These are phyloP conservation scores for Odontomyia ornata DNA, from an alignment of 2,888 invertebrate species.

Conservation along the genomic window DNA sequence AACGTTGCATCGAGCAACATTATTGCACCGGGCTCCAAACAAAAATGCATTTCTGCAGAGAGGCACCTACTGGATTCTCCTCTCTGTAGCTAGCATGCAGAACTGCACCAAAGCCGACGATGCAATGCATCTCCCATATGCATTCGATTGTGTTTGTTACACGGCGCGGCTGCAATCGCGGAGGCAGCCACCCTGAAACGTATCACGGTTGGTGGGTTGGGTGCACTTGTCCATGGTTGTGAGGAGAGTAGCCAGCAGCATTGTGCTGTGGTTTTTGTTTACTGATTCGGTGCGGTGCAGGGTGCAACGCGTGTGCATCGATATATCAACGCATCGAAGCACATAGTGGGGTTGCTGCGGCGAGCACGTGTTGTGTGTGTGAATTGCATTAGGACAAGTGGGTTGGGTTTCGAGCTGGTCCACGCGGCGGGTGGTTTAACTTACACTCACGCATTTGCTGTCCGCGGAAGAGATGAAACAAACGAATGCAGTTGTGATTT, in stretches of 20 bases:
- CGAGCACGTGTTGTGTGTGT: slow-evolving; percentile 39
- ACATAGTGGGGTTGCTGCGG: not conserved
- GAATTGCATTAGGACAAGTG: slow-evolving; percentile 39
- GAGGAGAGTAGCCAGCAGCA: not conserved
- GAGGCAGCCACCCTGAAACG: not conserved
- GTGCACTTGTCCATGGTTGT: not conserved
- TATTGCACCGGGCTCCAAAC: too few relatives aligned
- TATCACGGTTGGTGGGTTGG: slow-evolving; percentile 28
- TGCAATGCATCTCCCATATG: slow-evolving; percentile 5
- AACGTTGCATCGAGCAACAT: too few relatives aligned
- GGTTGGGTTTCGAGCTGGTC: slow-evolving; percentile 31
- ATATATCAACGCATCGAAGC: slow-evolving; percentile 24
- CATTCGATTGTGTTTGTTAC: not conserved
- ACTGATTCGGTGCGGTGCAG: not conserved
- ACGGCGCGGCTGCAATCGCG: not conserved
- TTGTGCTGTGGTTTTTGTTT: not conserved
- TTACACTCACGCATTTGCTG: slow-evolving; percentile 23
- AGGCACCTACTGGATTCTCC: not conserved
- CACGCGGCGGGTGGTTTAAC: slow-evolving; percentile 28
- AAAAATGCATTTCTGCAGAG: not conserved
- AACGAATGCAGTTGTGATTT: slow-evolving; percentile 31
- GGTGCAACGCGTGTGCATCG: slow-evolving; percentile 30
- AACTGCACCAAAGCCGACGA: too few relatives aligned
- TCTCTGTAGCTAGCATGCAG: not conserved
- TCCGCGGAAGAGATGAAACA: not conserved